These are phyloP conservation scores for Dryobates pubescens DNA, from an alignment of 2,797 vertebrate genomes.

Conservation along the genomic window DNA sequence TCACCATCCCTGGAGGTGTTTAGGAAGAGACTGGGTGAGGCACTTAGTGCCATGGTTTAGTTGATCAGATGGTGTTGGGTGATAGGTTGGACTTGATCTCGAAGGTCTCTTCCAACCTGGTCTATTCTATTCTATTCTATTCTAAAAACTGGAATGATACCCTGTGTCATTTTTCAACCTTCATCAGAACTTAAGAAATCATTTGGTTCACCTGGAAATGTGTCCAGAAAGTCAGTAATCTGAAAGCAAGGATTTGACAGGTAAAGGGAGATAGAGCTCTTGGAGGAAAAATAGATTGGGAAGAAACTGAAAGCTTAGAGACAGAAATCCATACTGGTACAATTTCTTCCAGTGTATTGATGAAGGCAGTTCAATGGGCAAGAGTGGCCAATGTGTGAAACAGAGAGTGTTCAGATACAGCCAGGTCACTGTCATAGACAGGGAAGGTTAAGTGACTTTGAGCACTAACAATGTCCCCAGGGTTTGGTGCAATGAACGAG, in stretches of 20 bases:
- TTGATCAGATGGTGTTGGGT: no score
- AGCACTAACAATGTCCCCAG: neutral
- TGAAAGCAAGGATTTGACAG: neutral
- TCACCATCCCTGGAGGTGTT: no score
- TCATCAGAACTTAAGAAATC: neutral
- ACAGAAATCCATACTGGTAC: neutral
- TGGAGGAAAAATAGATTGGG: neutral
- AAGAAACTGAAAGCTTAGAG: neutral
- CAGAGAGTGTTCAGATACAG: neutral
- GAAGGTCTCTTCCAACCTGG: no score
- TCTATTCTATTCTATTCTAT: no score
- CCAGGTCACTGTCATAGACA: neutral
- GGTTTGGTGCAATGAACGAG: neutral
- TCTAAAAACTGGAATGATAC: neutral
- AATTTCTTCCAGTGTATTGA: neutral
- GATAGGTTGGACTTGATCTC: no score
- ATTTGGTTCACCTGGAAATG: neutral
- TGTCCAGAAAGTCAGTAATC: neutral
- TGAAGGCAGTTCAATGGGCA: neutral
- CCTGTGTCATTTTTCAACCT: neutral
- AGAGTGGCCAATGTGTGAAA: neutral
- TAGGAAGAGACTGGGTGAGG: no score
- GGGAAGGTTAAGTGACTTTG: neutral
- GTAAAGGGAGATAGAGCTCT: neutral
- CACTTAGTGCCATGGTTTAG: no score